Evolutionary conservation across 2,888 invertebrate genomes (phyloP), one percentile per base, ranked within the genome.

Genomic region (Apamea anceps): DNA sequence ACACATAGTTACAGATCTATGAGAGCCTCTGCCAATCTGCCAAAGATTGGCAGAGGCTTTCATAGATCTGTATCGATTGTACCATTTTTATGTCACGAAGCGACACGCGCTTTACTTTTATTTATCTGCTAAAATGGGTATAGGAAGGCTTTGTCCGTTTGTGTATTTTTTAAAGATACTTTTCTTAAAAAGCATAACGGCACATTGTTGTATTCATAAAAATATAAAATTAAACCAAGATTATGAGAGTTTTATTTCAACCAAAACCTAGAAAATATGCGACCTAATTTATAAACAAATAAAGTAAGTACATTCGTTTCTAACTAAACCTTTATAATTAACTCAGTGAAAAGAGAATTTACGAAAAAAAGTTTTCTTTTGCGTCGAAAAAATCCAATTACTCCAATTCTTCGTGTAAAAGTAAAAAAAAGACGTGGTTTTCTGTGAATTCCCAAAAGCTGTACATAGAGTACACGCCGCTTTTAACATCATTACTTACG

Each of bases 331-430:
- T 15, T 65, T 28, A 65, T 66, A 84, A 77, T 84, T 77, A 85
- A 77, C 72, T 85, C 67, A 45, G 15, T 65, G 51, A 84, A 84
- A 74, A 60, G 63, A 67, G 77, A 77, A 75, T 80, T 85, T 60
- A 75, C 80, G 67, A 62, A 77, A 82, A 82, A 77, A 70, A 72
- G 28, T 77, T 74, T 73, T 66, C 70, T 72, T 79, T 75, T 65
- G 37, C 37, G 65, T 63, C 15, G 63, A 77, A 77, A 77, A 77
- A 85, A 81, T 81, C 75, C 77, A 84, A 84, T 81, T 84, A 77
- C 77, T 60, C 21, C 28, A 73, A 65, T 60, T 68, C 72, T 80
- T 60, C 0, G 25, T n/a, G 51, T 68, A 65, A 80, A 77, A 67
- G 42, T 60, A 83, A 12, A 57, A 57, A 81, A 84, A 84, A 65